Conservation (phyloP, 2,113 vertebrate genomes). For the Coreoperca whiteheadi region DNA sequence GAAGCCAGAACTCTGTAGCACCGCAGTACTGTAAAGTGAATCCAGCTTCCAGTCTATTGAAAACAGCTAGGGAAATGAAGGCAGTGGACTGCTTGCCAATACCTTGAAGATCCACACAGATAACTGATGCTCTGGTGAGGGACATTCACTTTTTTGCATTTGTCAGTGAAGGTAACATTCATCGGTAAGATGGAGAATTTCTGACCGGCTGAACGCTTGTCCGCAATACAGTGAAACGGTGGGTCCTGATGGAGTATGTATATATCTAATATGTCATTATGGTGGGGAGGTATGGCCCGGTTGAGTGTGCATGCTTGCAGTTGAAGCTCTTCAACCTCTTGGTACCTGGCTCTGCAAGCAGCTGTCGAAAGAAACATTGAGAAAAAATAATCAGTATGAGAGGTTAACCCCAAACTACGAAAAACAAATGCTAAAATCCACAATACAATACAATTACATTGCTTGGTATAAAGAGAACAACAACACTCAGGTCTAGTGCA, state of each 20-base stretch:
- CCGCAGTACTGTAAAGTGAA: constrained; percentile 58
- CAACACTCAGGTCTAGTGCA: constrained; percentile 23
- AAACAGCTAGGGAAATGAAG: constrained; percentile 68
- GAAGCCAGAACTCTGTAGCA: constrained; percentile 71
- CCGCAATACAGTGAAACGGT: constrained; percentile 3
- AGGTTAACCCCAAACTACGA: constrained; percentile 63
- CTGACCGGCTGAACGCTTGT: constrained; percentile 10
- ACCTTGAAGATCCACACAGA: constrained; percentile 49
- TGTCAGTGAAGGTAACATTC: constrained; percentile 39
- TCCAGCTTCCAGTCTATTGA: constrained; percentile 60
- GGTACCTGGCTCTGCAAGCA: constrained; percentile 52
- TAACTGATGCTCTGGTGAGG: constrained; percentile 47
- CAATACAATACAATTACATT: constrained; percentile 30
- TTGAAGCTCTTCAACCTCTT: constrained; percentile 36
- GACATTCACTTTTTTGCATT: constrained; percentile 41
- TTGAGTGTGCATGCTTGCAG: neutral
- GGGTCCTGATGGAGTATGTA: constrained; percentile 6
- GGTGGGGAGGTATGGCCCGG: neutral
- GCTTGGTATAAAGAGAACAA: constrained; percentile 28
- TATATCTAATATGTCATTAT: neutral
- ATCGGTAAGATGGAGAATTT: constrained; percentile 5
- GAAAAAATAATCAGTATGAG: constrained; percentile 42
- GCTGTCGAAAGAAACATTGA: constrained; percentile 66
- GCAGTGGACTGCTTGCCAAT: constrained; percentile 58
- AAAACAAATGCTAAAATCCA: constrained; percentile 69